Evolutionary conservation across 2,113 vertebrate species (phyloP).

Genomic region (Larimichthys crocea): DNA sequence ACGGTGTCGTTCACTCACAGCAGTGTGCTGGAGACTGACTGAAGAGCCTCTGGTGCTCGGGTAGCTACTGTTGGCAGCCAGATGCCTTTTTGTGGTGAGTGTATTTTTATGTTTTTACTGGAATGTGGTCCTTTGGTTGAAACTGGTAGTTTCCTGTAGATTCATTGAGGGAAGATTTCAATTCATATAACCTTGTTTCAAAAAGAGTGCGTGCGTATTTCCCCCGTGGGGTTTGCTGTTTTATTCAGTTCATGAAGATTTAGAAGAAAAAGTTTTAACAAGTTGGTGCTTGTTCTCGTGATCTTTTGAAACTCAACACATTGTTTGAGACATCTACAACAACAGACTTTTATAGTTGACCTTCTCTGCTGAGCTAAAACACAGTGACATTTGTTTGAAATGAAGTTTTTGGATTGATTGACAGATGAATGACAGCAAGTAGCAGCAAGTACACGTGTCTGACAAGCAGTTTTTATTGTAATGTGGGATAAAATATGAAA

Average conservation of each 20-base stretch:
- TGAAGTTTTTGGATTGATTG: not conserved
- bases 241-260: not conserved
- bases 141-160: conserved; percentile 23
- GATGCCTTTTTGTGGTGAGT: conserved; percentile 76
- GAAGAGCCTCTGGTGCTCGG: conserved; percentile 44
- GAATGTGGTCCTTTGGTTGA: conserved; percentile 44
- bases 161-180: conserved; percentile 5
- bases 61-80: conserved; percentile 48
- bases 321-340: not conserved
- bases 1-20: conserved; percentile 45
- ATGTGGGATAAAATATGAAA: not conserved
- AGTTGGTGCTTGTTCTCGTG: conserved; percentile 20
- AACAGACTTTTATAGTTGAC: not conserved
- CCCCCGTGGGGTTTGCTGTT: not conserved
- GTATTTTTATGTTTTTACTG: conserved; percentile 58
- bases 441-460: not conserved
- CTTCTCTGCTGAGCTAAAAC: not conserved
- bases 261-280: not conserved
- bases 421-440: not conserved
- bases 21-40: conserved; percentile 32
- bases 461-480: not conserved
- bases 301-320: conserved; percentile 31
- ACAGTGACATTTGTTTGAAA: not conserved
- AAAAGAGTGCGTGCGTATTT: conserved; percentile 10
- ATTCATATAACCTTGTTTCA: not conserved